A percentile compares a stretch with the other conserved stretches of the same genome.
Conservation (phyloP, 2,797 vertebrate genomes). For the Danio tinwini region DNA sequence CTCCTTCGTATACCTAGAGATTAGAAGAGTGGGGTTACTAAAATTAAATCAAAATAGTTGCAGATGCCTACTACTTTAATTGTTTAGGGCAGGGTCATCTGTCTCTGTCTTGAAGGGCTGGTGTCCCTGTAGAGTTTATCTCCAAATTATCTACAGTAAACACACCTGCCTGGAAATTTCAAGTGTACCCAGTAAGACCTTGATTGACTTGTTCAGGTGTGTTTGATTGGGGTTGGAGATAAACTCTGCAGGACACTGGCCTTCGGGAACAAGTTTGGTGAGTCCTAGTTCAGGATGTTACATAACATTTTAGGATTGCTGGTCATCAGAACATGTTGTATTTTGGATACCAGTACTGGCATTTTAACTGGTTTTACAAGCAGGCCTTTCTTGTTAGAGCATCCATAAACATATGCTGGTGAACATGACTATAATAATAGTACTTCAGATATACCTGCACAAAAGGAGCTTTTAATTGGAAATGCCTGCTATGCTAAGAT, state of each 20-base stretch:
- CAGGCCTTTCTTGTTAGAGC: background rate
- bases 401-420: background rate
- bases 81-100: no score
- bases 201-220: no score
- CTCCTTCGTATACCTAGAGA: constrained; percentile 81
- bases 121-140: no score
- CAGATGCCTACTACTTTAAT: background rate
- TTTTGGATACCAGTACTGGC: background rate
- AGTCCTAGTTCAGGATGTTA: background rate
- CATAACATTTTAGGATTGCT: background rate
- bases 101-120: no score
- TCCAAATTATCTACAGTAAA: no score
- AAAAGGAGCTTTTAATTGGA: background rate
- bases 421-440: background rate
- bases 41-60: background rate
- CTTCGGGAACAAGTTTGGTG: no score
- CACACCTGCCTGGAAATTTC: no score
- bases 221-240: no score
- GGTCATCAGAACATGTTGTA: background rate
- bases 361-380: background rate
- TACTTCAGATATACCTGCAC: background rate
- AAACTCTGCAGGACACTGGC: no score
- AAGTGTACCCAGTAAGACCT: no score
- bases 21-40: constrained; percentile 4
- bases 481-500: background rate